Evolutionary conservation across 2,113 vertebrate species (phyloP).

Genomic region (Epinephelus lanceolatus): DNA sequence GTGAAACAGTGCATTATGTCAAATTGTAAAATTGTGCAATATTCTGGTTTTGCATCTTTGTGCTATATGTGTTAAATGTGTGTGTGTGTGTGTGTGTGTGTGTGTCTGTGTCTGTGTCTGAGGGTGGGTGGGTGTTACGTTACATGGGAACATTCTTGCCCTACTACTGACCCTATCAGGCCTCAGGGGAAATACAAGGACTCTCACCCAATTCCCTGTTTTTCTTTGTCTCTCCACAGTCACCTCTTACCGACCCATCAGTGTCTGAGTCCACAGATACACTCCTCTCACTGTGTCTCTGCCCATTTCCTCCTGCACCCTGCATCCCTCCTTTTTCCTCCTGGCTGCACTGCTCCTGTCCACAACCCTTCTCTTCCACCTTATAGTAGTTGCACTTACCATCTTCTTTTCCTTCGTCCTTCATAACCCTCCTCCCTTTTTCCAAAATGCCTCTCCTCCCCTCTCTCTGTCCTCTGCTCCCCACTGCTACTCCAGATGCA

Average conservation of each 20-base stretch:
- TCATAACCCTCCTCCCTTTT: not conserved
- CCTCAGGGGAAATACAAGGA: slow-evolving; percentile 38
- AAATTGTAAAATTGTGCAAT: too few relatives aligned
- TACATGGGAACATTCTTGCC: slow-evolving; percentile 83
- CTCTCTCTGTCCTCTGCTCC: slow-evolving; percentile 33
- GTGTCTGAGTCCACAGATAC: not conserved
- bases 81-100: too few relatives aligned
- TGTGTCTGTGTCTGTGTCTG: too few relatives aligned
- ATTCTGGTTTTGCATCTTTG: too few relatives aligned
- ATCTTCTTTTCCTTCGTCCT: not conserved
- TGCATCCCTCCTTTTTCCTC: not conserved
- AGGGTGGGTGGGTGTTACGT: slow-evolving; percentile 48
- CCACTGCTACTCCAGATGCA: slow-evolving; percentile 48
- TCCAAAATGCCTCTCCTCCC: slow-evolving; percentile 1
- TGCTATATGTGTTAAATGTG: too few relatives aligned
- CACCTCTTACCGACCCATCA: not conserved
- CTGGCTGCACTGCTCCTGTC: not conserved
- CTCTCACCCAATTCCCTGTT: slow-evolving; percentile 40
- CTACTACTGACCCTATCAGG: slow-evolving; percentile 62
- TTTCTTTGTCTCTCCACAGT: not conserved
- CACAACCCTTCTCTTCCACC: not conserved
- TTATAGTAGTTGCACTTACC: not conserved
- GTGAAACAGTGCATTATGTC: too few relatives aligned
- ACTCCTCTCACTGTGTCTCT: not conserved
- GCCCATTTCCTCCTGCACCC: not conserved